Evolutionary conservation across 2,113 vertebrate genomes (phyloP).

Genomic region (Lampris megalopsis): DNA sequence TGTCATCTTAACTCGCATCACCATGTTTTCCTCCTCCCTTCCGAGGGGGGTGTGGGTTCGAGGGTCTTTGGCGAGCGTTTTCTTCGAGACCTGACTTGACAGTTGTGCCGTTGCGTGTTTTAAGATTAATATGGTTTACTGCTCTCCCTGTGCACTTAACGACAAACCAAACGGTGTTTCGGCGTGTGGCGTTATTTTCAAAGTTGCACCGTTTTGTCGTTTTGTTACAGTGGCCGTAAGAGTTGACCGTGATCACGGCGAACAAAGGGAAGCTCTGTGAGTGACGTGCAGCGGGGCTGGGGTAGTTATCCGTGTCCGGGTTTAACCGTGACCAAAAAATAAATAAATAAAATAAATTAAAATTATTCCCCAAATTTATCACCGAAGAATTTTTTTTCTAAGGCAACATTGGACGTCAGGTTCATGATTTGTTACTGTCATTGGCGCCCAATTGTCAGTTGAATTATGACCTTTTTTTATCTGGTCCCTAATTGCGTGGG

Average conservation of each 20-base stretch:
- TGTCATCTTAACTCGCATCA: conserved; percentile 46
- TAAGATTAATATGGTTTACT: not conserved
- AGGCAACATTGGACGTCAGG: too few relatives aligned
- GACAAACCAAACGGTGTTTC: not conserved
- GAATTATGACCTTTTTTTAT: too few relatives aligned
- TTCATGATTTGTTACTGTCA: not conserved
- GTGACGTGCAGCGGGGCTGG: not conserved
- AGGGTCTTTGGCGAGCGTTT: conserved; percentile 24
- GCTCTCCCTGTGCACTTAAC: not conserved
- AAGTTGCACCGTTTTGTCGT: not conserved
- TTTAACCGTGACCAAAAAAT: not conserved
- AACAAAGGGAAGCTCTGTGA: conserved; percentile 62
- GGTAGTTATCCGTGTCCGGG: too few relatives aligned
- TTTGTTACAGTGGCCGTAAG: not conserved
- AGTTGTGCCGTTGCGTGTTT: conserved; percentile 12
- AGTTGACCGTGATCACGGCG: not conserved
- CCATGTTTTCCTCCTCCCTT: conserved; percentile 66
- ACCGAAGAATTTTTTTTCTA: too few relatives aligned
- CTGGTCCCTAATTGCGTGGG: not conserved
- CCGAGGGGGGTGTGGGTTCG: conserved; percentile 60
- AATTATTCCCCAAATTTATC: not conserved
- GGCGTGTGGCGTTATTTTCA: fast-evolving
- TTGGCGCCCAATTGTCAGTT: not conserved
- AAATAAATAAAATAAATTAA: not conserved
- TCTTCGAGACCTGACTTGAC: conserved; percentile 29